Evolutionary conservation across 2,888 invertebrate species (phyloP).

Genomic region (Cyrtodaria siliqua): DNA sequence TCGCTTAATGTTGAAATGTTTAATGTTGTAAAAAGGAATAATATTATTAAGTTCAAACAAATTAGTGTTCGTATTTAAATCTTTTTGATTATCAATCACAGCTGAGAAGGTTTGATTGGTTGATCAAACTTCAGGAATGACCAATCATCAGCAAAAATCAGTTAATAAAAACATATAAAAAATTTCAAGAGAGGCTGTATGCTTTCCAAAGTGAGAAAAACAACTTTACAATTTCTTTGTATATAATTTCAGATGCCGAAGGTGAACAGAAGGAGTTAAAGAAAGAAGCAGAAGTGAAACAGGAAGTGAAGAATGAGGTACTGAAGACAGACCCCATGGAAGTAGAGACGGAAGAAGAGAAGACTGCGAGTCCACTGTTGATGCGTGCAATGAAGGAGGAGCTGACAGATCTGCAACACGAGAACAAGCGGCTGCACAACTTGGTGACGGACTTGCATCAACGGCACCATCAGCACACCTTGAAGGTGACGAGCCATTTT

Average conservation of each 20-base stretch:
- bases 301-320: slow-evolving; percentile 33
- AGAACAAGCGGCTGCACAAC: slow-evolving; percentile 96
- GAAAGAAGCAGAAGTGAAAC: slow-evolving; percentile 18
- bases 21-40: too few species aligned
- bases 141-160: too few species aligned
- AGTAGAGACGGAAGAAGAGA: slow-evolving; percentile 61
- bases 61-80: too few species aligned
- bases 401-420: slow-evolving; percentile 94
- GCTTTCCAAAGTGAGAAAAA: too few species aligned
- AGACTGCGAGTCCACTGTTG: slow-evolving; percentile 64
- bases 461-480: slow-evolving; percentile 95
- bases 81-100: too few species aligned
- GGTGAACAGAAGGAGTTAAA: slow-evolving; percentile 3
- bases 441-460: slow-evolving; percentile 96
- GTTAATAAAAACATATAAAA: too few species aligned
- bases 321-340: slow-evolving; percentile 52
- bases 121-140: too few species aligned
- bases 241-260: background rate
- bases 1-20: too few species aligned
- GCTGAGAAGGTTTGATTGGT: too few species aligned
- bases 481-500: slow-evolving; percentile 88
- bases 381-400: slow-evolving; percentile 92
- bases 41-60: too few species aligned
- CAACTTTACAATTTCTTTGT: too few species aligned
- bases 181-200: too few species aligned